A percentile compares a stretch with the other conserved stretches of the same genome.
Conservation (phyloP, 2,113 vertebrate genomes). For the Riparia riparia region DNA sequence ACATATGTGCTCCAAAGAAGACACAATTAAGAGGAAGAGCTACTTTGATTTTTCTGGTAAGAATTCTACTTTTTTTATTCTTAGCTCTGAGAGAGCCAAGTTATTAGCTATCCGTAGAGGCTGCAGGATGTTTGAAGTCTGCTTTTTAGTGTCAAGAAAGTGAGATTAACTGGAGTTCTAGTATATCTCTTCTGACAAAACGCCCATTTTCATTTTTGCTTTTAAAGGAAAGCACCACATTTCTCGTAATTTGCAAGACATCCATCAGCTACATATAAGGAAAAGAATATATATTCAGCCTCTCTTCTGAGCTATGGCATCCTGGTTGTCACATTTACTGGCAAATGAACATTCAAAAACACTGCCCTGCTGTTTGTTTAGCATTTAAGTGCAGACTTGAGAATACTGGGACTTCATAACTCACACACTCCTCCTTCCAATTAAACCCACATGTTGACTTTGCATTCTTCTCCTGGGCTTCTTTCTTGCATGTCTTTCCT, state of each 20-base stretch:
- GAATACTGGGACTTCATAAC: not conserved
- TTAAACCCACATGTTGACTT: constrained; percentile 36
- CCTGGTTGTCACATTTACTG: constrained; percentile 25
- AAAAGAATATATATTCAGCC: not conserved
- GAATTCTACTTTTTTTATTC: constrained; percentile 34
- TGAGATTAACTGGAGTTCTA: constrained; percentile 50
- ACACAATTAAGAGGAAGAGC: not conserved
- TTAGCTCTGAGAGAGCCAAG: constrained; percentile 45
- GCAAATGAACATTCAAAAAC: constrained; percentile 22
- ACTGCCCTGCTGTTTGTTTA: constrained; percentile 44
- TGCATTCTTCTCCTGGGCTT: not conserved
- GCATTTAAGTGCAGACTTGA: not conserved
- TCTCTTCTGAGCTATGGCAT: not conserved
- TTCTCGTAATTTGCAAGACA: constrained; percentile 42
- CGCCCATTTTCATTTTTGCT: constrained; percentile 36
- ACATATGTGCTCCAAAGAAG: not conserved
- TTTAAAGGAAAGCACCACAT: not conserved
- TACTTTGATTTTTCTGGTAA: constrained; percentile 12
- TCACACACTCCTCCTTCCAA: not conserved
- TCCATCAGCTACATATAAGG: not conserved
- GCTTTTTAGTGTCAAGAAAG: constrained; percentile 41
- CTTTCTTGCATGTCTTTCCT: not conserved
- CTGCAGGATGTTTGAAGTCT: constrained; percentile 62
- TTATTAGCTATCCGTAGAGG: constrained; percentile 66
- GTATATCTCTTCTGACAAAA: constrained; percentile 53